Evolutionary conservation across 2,797 vertebrate species (phyloP), one percentile per base, ranked within the genome.

Genomic region (Eptatretus atami): DNA sequence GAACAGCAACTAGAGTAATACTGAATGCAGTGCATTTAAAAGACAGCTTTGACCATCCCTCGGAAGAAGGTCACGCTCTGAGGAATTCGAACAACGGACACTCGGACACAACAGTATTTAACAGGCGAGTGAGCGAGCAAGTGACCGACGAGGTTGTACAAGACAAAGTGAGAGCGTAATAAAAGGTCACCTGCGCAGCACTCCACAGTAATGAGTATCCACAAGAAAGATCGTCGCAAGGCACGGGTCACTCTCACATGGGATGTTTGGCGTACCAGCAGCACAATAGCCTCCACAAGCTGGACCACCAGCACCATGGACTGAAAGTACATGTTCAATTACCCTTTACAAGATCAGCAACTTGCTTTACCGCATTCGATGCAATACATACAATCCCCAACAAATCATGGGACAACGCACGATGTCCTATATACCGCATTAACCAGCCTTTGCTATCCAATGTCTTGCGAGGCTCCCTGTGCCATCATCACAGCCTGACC

Each of bases 141-240:
- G 31, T 44, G 31, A 8, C 31, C 31, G 6, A 44, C 6, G 31
- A 44, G 31, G 31, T 44, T 44, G 31, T 44, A 44, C 14, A 60
- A 60, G 14, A 19, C 19, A 14, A 3, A 19, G 14, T 60, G 55
- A 15, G 55, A 19, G 14, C 15, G 19, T 13, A 9, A 19, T 53
- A 52, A 13, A 52, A 25, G 53, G 68, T 71, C 71, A 87, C 92
- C 90, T 86, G 67, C 92, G 80, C 67, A 94, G 83, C 1, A 82
- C 87, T 1, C 90, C 86, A 2, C 90, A 93, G 75, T 98, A 96
- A 70, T 86, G 79, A 68, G 87, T 95, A 75, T 98, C 88, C 67
- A 96, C 88, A 68, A 98, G 71, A 76, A 96, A 98, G 68, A 98
- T 96, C 52, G 90, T 66, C 92, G 79, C 67, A 96, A 78, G 3